These are phyloP conservation scores for Dendrocincla fuliginosa DNA, from an alignment of 2,797 vertebrate species.

Conservation along the genomic window DNA sequence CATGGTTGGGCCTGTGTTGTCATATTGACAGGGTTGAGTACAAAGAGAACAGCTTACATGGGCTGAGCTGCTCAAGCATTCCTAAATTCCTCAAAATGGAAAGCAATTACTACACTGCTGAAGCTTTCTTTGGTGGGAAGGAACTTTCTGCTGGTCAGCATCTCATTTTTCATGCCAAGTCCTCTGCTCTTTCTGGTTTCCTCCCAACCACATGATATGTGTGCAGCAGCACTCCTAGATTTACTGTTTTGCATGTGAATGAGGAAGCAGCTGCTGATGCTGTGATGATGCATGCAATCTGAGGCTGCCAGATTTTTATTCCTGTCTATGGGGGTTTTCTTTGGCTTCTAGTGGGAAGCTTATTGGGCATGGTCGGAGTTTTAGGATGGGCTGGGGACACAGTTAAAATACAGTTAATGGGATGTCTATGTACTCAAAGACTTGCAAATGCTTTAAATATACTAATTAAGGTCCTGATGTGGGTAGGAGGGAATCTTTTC, in stretches of 20 bases:
- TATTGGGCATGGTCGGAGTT: background rate
- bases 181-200: conserved; percentile 29
- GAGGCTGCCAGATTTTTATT: conserved; percentile 41
- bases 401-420: background rate
- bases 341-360: background rate
- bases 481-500: background rate
- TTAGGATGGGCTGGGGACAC: background rate
- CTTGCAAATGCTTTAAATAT: background rate
- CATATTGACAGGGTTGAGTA: background rate
- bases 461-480: background rate
- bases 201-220: background rate
- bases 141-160: conserved; percentile 63
- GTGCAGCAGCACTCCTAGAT: conserved; percentile 48
- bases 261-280: conserved; percentile 59
- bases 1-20: background rate
- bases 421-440: background rate
- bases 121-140: conserved; percentile 5
- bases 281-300: conserved; percentile 48
- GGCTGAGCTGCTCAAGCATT: background rate
- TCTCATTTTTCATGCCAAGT: conserved; percentile 45
- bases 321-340: background rate
- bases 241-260: conserved; percentile 54
- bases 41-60: background rate
- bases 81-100: background rate
- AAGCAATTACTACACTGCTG: background rate